Conservation (phyloP, 2,888 invertebrate species). For the Unio pictorum region DNA sequence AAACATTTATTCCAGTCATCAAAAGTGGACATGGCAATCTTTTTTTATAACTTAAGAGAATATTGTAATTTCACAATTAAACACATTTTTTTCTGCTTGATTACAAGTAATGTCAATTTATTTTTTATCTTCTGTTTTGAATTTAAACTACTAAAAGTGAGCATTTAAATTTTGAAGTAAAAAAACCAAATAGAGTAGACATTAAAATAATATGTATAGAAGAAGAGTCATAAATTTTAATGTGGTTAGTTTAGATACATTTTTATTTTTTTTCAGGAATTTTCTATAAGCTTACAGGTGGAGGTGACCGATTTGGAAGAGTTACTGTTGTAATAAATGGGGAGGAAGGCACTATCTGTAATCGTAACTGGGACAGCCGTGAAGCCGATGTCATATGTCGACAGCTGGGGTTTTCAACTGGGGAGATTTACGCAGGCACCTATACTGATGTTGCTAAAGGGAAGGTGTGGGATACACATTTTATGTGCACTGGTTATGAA, state of each 20-base stretch:
- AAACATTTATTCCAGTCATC: too few species aligned
- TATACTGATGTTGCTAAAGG: constrained; percentile 39
- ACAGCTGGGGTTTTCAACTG: constrained; percentile 51
- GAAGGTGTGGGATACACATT: constrained; percentile 56
- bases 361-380: constrained; percentile 81
- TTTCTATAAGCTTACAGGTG: constrained; percentile 47
- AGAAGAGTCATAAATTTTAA: too few species aligned
- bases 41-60: too few species aligned
- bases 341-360: constrained; percentile 82
- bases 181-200: too few species aligned
- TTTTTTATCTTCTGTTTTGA: neutral
- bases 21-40: too few species aligned
- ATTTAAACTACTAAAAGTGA: neutral
- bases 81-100: too few species aligned
- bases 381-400: constrained; percentile 77
- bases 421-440: constrained; percentile 39
- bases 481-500: constrained; percentile 56
- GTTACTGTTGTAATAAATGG: constrained; percentile 81
- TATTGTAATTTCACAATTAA: too few species aligned
- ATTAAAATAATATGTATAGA: too few species aligned
- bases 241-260: neutral
- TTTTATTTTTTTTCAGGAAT: constrained; percentile 30
- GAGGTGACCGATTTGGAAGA: constrained; percentile 45
- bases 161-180: neutral
- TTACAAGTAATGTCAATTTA: too few species aligned